Evolutionary conservation across 1,140 invertebrate species (phyloP), one percentile per base, ranked within the genome.

Genomic region (Drosophila willistoni): DNA sequence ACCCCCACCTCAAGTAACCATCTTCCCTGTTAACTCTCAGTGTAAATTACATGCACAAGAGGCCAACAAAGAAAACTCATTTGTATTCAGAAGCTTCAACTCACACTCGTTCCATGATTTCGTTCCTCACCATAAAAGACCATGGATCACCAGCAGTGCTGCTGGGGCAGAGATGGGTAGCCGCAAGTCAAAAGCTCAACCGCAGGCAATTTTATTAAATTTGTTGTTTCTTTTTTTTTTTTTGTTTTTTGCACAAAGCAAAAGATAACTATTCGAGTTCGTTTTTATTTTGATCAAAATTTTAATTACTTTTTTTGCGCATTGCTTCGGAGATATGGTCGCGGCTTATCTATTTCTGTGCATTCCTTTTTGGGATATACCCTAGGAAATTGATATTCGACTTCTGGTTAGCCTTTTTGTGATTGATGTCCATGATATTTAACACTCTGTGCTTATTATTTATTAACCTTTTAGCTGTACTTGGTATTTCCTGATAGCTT

Each of bases 131-230:
- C 29, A 29, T 29, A 54, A 76, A 60, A 77, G 63, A 60, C 66
- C 76, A 62, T 25, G 14, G 44, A 47, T 33, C 47, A 64, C 36
- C 39, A 44, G 34, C 44, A 51, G 19, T 14, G 14, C 6, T 42
- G 17, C 17, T 22, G 44, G 19, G 44, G 69, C 39, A 29, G 19
- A 51, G 17, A 33, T 34, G 12, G 14, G 25, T 39, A 34, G 54
- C 83, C 79, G 72, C 85, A 83, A 87, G 84, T 87, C 84, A 87
- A 89, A 87, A 87, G 79, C 85, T 75, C 51, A 78, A 75, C 84
- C 84, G 65, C 84, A 89, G 70, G 84, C 84, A 89, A 89, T 89
- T 89, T 89, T 81, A 89, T 89, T 87, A 82, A 74, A 77, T 75
- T 77, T 29, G 25, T 61, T 41, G 41, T 12, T 9, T 34, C 41